Percentiles rank a stretch among this genome's conserved stretches.
Evolutionary conservation across 2,888 invertebrate genomes (phyloP).

Genomic region (Troides oblongomaculatus): DNA sequence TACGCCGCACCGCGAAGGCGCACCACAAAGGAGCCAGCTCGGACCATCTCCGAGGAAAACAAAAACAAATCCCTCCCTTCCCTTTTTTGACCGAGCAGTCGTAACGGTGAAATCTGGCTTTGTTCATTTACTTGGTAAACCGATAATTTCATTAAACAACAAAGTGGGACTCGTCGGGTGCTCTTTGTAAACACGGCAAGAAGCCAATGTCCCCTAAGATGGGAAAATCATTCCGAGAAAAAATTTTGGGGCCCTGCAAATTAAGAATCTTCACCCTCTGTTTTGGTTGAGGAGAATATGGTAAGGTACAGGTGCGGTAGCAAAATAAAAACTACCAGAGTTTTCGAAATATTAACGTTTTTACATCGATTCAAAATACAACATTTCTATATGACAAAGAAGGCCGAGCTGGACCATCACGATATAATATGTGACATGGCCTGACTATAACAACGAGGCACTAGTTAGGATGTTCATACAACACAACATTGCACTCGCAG

Average conservation of each 20-base stretch:
- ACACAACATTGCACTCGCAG: too few relatives aligned
- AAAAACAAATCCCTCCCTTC: slow-evolving; percentile 53
- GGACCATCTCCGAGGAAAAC: slow-evolving; percentile 58
- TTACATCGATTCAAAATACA: not conserved
- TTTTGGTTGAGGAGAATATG: slow-evolving; percentile 37
- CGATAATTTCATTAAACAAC: slow-evolving; percentile 81
- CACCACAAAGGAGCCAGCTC: slow-evolving; percentile 71
- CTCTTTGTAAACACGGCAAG: slow-evolving; percentile 75
- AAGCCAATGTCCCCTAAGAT: slow-evolving; percentile 79
- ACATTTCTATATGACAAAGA: not conserved
- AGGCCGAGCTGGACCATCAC: not conserved
- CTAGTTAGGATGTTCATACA: too few relatives aligned
- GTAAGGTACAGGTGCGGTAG: slow-evolving; percentile 18
- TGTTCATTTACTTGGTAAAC: slow-evolving; percentile 80
- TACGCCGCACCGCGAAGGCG: slow-evolving; percentile 57
- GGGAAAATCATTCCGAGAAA: slow-evolving; percentile 75
- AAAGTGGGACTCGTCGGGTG: slow-evolving; percentile 73
- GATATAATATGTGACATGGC: too few relatives aligned
- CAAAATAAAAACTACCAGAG: not conserved
- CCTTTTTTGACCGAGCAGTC: slow-evolving; percentile 67
- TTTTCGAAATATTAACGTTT: not conserved
- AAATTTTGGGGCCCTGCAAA: slow-evolving; percentile 64
- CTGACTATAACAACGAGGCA: too few relatives aligned
- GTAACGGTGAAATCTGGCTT: slow-evolving; percentile 75
- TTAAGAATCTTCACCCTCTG: slow-evolving; percentile 46